Evolutionary conservation across 2,888 invertebrate genomes (phyloP), one percentile per base, ranked within the genome.

Genomic region (Drosophila melanosoma): DNA sequence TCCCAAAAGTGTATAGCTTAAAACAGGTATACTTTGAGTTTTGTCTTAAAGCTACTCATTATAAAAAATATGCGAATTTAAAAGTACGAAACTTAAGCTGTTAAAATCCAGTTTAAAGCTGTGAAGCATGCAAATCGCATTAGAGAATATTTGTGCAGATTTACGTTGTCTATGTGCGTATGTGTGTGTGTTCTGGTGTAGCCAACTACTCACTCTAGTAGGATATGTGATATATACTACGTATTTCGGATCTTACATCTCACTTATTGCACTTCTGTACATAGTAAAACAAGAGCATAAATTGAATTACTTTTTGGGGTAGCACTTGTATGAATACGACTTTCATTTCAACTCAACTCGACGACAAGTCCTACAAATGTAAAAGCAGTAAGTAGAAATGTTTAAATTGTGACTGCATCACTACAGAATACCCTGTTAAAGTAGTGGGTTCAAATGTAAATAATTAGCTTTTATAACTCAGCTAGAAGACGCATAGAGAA

Each of bases 271-370:
- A n/a, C 2, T n/a, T 76, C 51, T 17, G 32, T 38, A 56, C 40
- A 54, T 45, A 51, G 58, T 36, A 40, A 62, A 77, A 69, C 59
- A 69, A 40, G 49, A 60, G 63, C 62, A 70, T 70, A 77, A 77
- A 77, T 77, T 81, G 81, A 81, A 77, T 77, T 77, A 81, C 77
- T 63, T 76, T 80, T 76, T 63, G 70, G 81, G 65, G 62, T 70
- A 63, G 62, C 66, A 70, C 59, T 76, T 77, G 81, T 52, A 76
- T 49, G 62, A 64, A 79, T 61, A 54, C 58, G 53, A 79, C 36
- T 58, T 49, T 49, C 17, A 52, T 40, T 61, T 45, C 32, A 49
- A 36, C 38, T 38, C 52, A 40, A 48, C 60, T 45, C 45, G 49
- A 49, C 57, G 60, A 74, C 60, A 68, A 60, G 78, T 61, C 53